Conservation (phyloP, 1,140 invertebrate genomes). For the Ladona fulva region DNA sequence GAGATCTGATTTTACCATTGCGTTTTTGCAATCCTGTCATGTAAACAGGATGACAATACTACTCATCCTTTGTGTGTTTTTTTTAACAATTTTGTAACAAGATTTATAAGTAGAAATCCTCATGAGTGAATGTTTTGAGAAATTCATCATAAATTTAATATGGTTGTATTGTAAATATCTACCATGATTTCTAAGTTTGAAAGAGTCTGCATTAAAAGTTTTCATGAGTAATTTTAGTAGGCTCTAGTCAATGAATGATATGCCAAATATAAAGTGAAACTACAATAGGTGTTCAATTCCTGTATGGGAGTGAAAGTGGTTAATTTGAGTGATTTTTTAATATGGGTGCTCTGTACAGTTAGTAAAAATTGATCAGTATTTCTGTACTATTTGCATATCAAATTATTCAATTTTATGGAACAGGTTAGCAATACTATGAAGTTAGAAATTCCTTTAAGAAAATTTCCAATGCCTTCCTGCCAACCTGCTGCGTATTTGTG, state of each 20-base stretch:
- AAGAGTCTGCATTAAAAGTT: constrained; percentile 3
- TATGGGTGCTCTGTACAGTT: constrained; percentile 8
- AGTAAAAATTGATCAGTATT: background rate
- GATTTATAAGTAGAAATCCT: background rate
- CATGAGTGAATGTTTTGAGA: constrained; percentile 9
- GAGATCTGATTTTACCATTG: background rate
- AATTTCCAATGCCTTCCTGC: background rate
- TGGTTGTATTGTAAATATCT: background rate
- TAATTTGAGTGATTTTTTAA: background rate
- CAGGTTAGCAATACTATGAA: background rate
- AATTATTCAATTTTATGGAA: background rate
- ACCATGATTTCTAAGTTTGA: background rate
- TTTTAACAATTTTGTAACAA: background rate
- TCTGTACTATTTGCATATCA: constrained; percentile 10
- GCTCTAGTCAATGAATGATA: constrained; percentile 4
- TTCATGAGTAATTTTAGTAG: constrained; percentile 2
- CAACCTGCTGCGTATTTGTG: constrained; percentile 6
- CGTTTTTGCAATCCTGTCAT: background rate
- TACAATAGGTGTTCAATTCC: constrained; percentile 1
- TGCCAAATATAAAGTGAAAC: background rate
- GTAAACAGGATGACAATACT: background rate
- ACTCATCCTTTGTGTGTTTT: background rate
- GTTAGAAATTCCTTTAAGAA: background rate
- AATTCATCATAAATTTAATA: background rate
- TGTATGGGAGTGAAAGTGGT: constrained; percentile 3